phyloP scores from a whole-genome alignment of 2,888 invertebrate species.

The Micropterix aruncella region DNA sequence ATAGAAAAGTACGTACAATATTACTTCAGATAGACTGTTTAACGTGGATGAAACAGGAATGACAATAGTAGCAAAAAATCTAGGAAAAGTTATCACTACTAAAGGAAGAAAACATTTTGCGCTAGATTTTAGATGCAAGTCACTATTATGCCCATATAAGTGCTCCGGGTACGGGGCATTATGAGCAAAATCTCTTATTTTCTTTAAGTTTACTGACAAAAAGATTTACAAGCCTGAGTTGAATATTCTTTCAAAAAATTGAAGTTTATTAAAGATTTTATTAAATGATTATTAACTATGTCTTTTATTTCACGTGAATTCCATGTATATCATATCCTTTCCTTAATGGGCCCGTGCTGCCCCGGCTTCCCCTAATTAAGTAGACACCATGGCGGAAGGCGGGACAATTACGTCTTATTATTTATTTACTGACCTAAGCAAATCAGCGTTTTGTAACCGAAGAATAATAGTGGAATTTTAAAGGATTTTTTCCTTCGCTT shows the following conservation, averaged over 20 bases:
- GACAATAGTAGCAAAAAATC: not conserved
- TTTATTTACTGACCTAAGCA: too few species aligned
- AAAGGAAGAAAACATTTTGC: not conserved
- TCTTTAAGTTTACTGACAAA: not conserved
- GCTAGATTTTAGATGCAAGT: not conserved
- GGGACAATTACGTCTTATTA: too few species aligned
- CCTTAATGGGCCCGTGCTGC: not conserved
- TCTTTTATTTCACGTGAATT: not conserved
- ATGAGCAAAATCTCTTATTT: not conserved
- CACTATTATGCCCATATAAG: not conserved
- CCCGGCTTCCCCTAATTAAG: too few species aligned
- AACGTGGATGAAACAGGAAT: not conserved
- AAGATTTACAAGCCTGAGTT: not conserved
- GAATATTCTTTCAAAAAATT: not conserved
- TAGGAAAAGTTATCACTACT: not conserved
- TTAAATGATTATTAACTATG: not conserved
- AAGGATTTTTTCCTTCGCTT: too few species aligned
- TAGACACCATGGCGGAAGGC: too few species aligned
- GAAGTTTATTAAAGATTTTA: not conserved
- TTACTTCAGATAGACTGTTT: not conserved
- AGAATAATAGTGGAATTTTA: too few species aligned
- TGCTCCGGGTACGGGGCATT: not conserved
- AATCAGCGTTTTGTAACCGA: too few species aligned
- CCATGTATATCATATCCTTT: not conserved
- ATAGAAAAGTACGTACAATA: not conserved